Evolutionary conservation across 2,888 invertebrate species (phyloP), one percentile per base, ranked within the genome.

Genomic region (Panopea generosa): DNA sequence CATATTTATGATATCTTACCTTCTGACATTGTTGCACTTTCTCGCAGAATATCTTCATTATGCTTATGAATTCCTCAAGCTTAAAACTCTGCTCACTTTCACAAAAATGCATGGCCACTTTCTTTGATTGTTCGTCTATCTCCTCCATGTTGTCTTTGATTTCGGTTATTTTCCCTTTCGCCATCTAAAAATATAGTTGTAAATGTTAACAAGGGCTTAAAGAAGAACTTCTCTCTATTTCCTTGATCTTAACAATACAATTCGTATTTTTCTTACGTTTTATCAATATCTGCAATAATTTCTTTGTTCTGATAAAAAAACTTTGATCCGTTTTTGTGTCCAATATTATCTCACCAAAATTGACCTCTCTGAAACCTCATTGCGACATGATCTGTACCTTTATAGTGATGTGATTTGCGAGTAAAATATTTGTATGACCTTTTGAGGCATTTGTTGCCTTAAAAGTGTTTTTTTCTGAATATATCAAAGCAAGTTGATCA

Each of bases 61-160:
- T 96, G 93, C 96, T 96, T 90, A 98, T 97, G 90, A 98, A 98
- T 91, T 99, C 98, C 91, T 99, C 98, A 47, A 99, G 94, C 92
- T 97, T 97, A 92, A 99, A 99, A 0, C 96, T 95, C 61, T 95
- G 95, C 0, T 95, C 94, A 89, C 98, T 98, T 92, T 99, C 99
- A 92, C 98, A 99, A 93, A 99, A 98, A 93, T 98, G 98, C 61
- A 97, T 96, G 0, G 97, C 95, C 45, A 99, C 94, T 77, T 96
- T 96, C 81, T 95, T 95, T 33, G 97, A 95, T 72, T 97, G 95
- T 20, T 94, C 94, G 84, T 97, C 97, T 22, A 98, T 95, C 87
- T 97, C 96, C 70, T 95, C 95, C 95, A 98, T 95, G 84, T 96
- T 96, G 65, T 95, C 94, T 90, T 96, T 96, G 52, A 91, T 79